Conservation (phyloP, 2,888 invertebrate genomes). For the Lasioglossum villosulum region DNA sequence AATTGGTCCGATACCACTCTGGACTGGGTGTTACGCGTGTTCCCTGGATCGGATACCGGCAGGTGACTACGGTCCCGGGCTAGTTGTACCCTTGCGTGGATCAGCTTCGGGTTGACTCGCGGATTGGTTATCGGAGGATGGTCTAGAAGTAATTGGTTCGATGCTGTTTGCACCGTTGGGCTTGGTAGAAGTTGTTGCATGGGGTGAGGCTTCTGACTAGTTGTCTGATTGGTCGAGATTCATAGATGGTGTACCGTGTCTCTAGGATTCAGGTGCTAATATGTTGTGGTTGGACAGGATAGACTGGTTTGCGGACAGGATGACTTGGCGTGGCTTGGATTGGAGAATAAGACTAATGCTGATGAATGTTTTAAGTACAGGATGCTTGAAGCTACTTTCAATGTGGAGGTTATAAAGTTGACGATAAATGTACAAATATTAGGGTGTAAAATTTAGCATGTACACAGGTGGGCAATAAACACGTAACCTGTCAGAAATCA, state of each 20-base stretch:
- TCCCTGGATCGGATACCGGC: background rate
- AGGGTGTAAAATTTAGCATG: background rate
- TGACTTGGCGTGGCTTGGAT: background rate
- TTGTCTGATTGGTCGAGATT: background rate
- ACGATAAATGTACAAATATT: background rate
- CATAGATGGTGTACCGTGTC: background rate
- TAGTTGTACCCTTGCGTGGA: background rate
- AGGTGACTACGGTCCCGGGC: background rate
- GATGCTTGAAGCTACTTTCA: background rate
- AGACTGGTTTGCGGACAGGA: background rate
- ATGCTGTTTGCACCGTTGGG: background rate
- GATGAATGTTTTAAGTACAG: background rate
- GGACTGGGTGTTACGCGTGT: constrained; percentile 16
- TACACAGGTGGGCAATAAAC: background rate
- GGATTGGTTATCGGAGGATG: constrained; percentile 17
- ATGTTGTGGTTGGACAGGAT: background rate
- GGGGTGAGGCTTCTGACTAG: background rate
- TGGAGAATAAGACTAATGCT: background rate
- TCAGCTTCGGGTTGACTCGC: constrained; percentile 1
- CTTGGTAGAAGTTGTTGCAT: background rate
- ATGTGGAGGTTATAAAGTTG: background rate
- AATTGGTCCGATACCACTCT: constrained; percentile 20
- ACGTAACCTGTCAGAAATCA: background rate
- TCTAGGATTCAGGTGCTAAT: constrained; percentile 1
- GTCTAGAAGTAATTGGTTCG: constrained; percentile 18